phyloP scores from a whole-genome alignment of 2,113 vertebrate genomes.

The Gymnobelideus leadbeateri region DNA sequence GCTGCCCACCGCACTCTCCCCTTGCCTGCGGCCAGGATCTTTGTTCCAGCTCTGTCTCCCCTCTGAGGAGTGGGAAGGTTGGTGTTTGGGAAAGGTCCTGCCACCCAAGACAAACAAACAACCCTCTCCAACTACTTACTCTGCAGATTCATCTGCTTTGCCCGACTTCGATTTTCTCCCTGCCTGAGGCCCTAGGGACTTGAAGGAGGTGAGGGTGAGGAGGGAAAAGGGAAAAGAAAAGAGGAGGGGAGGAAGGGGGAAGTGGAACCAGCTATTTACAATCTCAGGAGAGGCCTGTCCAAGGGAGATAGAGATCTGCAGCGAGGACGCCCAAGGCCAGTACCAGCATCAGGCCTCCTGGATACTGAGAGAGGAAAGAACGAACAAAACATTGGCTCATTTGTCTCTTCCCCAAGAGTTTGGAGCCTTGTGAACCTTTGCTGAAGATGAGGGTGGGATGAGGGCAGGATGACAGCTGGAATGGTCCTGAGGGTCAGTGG shows the following conservation, averaged over 20 bases:
- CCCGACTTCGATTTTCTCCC: not conserved
- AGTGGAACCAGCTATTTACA: constrained; percentile 30
- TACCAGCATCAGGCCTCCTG: constrained; percentile 19
- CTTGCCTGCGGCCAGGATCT: not conserved
- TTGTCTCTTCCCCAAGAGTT: not conserved
- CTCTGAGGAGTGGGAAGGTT: not conserved
- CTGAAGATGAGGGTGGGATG: not conserved
- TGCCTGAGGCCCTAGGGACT: not conserved
- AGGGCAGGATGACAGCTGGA: not conserved
- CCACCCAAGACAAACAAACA: not conserved
- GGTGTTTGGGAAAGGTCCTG: not conserved
- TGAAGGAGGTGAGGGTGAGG: not conserved
- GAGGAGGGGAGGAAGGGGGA: not conserved
- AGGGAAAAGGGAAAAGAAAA: not conserved
- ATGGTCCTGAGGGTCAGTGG: not conserved
- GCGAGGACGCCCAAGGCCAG: constrained; percentile 17
- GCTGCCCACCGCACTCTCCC: not conserved
- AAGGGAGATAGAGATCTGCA: constrained; percentile 4
- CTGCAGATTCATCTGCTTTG: not conserved
- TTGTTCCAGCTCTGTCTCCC: not conserved
- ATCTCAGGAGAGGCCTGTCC: constrained; percentile 17
- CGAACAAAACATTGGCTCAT: constrained; percentile 41
- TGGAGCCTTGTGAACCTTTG: not conserved
- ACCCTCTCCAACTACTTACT: not conserved
- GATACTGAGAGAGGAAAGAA: constrained; percentile 29